These are phyloP conservation scores for Caenorhabditis elegans DNA, from an alignment of 1,140 invertebrate species.

Conservation along the genomic window WBcel235 BX284604.4:2182001-2182500, in stretches of 20 bases:
- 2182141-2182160: conserved; percentile 27
- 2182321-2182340: conserved; percentile 16
- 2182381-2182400: conserved; percentile 31
- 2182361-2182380: conserved; percentile 32
- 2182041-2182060: too few relatives aligned
- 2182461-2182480: conserved; percentile 2
- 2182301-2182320: conserved; percentile 24
- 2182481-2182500: conserved; percentile 7
- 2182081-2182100: conserved; percentile 3
- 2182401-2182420: conserved; percentile 16
- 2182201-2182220: not conserved
- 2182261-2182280: not conserved
- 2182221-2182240: not conserved
- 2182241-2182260: not conserved
- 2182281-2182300: conserved; percentile 23
- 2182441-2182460: conserved; percentile 12
- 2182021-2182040: too few relatives aligned
- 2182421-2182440: conserved; percentile 21
- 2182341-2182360: not conserved
- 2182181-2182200: conserved; percentile 5
- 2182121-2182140: conserved; percentile 24
- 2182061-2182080: too few relatives aligned
- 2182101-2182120: conserved; percentile 16
- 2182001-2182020: too few relatives aligned
- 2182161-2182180: not conserved